These are phyloP conservation scores for Brachionus manjavacas DNA, from an alignment of 1,140 invertebrate genomes.

Conservation along the genomic window DNA sequence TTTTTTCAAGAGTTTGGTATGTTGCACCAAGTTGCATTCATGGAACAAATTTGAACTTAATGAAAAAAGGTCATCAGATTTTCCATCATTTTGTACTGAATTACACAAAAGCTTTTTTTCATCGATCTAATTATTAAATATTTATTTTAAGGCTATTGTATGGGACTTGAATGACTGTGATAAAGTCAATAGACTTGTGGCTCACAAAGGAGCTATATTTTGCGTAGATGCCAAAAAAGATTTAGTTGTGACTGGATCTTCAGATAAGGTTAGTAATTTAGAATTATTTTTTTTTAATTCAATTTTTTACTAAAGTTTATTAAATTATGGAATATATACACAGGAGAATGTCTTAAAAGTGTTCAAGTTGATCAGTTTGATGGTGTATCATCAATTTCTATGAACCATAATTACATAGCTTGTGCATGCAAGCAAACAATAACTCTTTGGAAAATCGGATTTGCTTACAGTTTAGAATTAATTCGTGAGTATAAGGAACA, in stretches of 20 bases:
- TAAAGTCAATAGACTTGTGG: slow-evolving; percentile 46
- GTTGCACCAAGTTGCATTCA: no score
- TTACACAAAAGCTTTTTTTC: no score
- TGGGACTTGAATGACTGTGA: slow-evolving; percentile 53
- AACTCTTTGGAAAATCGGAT: slow-evolving; percentile 47
- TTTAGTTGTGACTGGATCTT: slow-evolving; percentile 50
- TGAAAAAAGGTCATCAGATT: no score
- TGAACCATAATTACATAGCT: slow-evolving; percentile 90
- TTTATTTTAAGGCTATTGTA: slow-evolving; percentile 49
- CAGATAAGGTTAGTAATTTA: slow-evolving; percentile 48
- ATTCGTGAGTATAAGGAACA: slow-evolving; percentile 48
- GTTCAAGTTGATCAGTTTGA: slow-evolving; percentile 76
- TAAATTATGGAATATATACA: slow-evolving; percentile 97
- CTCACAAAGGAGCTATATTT: slow-evolving; percentile 52
- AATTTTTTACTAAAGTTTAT: slow-evolving; percentile 64
- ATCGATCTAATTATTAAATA: neutral
- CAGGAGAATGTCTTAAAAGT: slow-evolving; percentile 91
- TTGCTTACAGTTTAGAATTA: slow-evolving; percentile 45
- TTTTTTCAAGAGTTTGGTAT: no score
- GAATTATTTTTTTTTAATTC: neutral
- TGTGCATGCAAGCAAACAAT: slow-evolving; percentile 48
- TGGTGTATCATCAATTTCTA: slow-evolving; percentile 76
- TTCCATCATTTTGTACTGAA: no score
- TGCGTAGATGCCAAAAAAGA: slow-evolving; percentile 50
- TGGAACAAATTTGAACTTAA: no score